Conservation (phyloP, 2,797 vertebrate genomes). For the Percopsis omiscomaycus region DNA sequence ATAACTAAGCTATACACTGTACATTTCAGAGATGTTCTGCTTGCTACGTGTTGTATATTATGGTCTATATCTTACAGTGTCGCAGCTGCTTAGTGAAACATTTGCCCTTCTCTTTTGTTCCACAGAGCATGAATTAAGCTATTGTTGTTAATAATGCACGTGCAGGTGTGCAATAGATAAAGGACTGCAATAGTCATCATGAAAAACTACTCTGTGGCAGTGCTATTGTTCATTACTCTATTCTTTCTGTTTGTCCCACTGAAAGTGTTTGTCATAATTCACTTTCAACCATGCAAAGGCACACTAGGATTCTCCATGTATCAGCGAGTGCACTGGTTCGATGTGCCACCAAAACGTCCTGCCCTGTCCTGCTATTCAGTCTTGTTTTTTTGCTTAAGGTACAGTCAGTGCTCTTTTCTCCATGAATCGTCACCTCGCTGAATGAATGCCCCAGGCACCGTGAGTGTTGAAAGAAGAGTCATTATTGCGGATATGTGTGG, state of each 20-base stretch:
- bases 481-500: slow-evolving; percentile 66
- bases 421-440: slow-evolving; percentile 65
- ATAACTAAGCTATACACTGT: slow-evolving; percentile 20
- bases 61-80: slow-evolving; percentile 37
- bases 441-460: slow-evolving; percentile 68
- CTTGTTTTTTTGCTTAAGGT: slow-evolving; percentile 64
- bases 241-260: slow-evolving; percentile 51
- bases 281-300: slow-evolving; percentile 37
- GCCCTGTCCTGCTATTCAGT: slow-evolving; percentile 57
- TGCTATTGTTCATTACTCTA: slow-evolving; percentile 34
- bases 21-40: slow-evolving; percentile 27
- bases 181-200: slow-evolving; percentile 22
- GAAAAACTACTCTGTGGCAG: slow-evolving; percentile 31
- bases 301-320: slow-evolving; percentile 44
- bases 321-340: slow-evolving; percentile 44
- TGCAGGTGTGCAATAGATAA: slow-evolving; percentile 46
- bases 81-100: slow-evolving; percentile 39
- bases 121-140: slow-evolving; percentile 27
- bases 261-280: slow-evolving; percentile 30
- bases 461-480: slow-evolving; percentile 73
- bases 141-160: slow-evolving; percentile 38
- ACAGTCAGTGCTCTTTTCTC: slow-evolving; percentile 62
- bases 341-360: slow-evolving; percentile 42
- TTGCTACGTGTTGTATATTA: slow-evolving; percentile 32
- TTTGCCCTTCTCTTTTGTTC: slow-evolving; percentile 28